Evolutionary conservation across 2,797 vertebrate genomes (phyloP).

Genomic region (Alauda arvensis): DNA sequence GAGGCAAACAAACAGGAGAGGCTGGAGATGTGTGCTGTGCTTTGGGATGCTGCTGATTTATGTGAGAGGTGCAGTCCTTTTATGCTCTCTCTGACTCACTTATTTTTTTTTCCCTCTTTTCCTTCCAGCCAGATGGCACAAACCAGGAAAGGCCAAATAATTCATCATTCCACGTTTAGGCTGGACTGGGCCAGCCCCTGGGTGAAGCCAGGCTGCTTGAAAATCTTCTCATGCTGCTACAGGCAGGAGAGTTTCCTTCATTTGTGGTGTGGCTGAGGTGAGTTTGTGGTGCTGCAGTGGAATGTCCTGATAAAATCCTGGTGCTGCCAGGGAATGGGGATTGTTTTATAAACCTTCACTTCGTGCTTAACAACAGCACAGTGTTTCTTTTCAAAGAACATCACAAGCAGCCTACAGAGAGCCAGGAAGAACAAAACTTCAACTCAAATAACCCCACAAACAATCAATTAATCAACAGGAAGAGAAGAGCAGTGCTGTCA

Average conservation of each 20-base stretch:
- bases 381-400: background rate
- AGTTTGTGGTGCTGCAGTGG: background rate
- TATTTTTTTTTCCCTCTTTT: constrained; percentile 32
- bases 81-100: background rate
- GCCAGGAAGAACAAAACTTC: background rate
- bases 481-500: background rate
- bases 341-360: background rate
- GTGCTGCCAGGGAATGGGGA: background rate
- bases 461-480: background rate
- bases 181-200: background rate
- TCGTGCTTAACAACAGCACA: background rate
- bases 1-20: background rate
- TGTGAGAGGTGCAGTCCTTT: background rate
- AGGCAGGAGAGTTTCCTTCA: background rate
- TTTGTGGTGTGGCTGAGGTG: background rate
- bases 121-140: constrained; percentile 19
- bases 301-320: background rate
- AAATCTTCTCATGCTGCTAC: background rate
- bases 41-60: background rate
- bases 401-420: background rate
- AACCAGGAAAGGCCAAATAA: constrained; percentile 16
- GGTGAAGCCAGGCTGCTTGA: background rate
- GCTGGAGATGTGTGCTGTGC: background rate
- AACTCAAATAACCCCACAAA: background rate
- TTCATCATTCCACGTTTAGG: background rate